Evolutionary conservation across 2,113 vertebrate species (phyloP).

Genomic region (Cololabis saira): DNA sequence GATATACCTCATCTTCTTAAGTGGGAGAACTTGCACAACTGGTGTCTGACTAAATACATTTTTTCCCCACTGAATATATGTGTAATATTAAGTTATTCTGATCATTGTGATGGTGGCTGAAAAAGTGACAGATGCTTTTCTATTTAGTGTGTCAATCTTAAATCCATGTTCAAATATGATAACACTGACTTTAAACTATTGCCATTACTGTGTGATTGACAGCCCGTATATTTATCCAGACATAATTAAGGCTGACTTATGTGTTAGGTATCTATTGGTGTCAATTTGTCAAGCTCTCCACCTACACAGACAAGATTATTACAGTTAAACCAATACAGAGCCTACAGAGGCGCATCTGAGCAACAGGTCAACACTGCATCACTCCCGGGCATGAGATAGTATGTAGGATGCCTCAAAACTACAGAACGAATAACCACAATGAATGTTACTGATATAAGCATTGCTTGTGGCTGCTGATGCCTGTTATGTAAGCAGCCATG

Average conservation of each 20-base stretch:
- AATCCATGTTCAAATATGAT: slow-evolving; percentile 3
- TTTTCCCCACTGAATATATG: no score
- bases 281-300: neutral
- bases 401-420: neutral
- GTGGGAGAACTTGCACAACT: no score
- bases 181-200: slow-evolving; percentile 13
- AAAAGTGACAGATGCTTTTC: no score
- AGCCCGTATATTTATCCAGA: neutral
- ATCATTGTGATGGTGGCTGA: no score
- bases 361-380: neutral
- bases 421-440: neutral
- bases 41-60: no score
- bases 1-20: no score
- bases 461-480: no score
- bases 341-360: neutral
- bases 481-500: no score
- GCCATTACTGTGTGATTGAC: neutral
- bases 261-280: neutral
- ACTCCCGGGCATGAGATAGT: neutral
- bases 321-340: slow-evolving; percentile 14
- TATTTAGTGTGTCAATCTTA: slow-evolving; percentile 3
- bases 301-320: slow-evolving; percentile 9
- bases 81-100: no score
- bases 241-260: neutral
- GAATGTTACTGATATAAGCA: neutral